Conservation (phyloP, 1,140 invertebrate species). For the Agrilus planipennis region DNA sequence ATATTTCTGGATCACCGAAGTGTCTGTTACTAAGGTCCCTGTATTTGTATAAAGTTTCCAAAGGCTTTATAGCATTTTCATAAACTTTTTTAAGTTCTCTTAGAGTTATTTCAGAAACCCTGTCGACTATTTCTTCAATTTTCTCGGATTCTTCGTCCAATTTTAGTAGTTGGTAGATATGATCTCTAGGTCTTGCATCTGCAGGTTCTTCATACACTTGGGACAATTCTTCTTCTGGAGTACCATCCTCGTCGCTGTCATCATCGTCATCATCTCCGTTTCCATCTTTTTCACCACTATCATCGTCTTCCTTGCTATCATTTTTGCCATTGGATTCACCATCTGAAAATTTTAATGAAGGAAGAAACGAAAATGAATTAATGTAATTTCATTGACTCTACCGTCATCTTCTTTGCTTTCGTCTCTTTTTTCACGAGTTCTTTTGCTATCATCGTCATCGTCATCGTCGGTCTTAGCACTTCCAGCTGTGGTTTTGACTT, state of each 20-base stretch:
- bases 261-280: slow-evolving; percentile 13
- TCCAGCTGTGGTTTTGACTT: slow-evolving; percentile 12
- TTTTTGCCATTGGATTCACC: too few species aligned
- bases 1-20: slow-evolving; percentile 89
- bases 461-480: slow-evolving; percentile 2
- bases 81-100: slow-evolving; percentile 80
- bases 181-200: slow-evolving; percentile 63
- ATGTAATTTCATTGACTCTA: too few species aligned
- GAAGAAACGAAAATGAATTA: too few species aligned
- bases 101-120: slow-evolving; percentile 62
- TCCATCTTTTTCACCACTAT: slow-evolving; percentile 16
- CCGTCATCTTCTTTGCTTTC: slow-evolving; percentile 33
- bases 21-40: slow-evolving; percentile 84
- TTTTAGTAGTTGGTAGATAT: slow-evolving; percentile 68
- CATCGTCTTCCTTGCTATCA: slow-evolving; percentile 27
- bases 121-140: slow-evolving; percentile 56
- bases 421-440: slow-evolving; percentile 18
- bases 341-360: too few species aligned
- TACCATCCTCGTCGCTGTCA: slow-evolving; percentile 19
- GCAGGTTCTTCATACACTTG: slow-evolving; percentile 62
- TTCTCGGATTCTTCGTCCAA: slow-evolving; percentile 64
- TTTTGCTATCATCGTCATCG: slow-evolving; percentile 13
- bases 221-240: slow-evolving; percentile 42
- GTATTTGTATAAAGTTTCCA: slow-evolving; percentile 85
- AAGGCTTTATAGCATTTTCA: slow-evolving; percentile 75